Evolutionary conservation across 2,113 vertebrate genomes (phyloP), one percentile per base, ranked within the genome.

Genomic region (Megaleporinus macrocephalus): DNA sequence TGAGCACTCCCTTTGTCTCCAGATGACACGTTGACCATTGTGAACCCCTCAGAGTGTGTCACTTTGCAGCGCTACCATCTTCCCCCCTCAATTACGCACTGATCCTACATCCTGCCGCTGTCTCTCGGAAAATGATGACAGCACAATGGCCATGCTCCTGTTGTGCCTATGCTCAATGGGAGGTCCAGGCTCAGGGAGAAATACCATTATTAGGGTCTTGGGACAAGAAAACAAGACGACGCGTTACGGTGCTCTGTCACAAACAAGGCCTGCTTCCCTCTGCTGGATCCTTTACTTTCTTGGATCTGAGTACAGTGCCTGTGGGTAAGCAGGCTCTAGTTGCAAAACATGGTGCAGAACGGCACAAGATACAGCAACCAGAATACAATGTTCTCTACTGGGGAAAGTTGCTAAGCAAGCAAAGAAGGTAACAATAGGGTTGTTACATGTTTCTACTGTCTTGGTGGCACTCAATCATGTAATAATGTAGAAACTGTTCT

Each of bases 1-100:
- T 15, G 15, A 76, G 36, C 62, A 36, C 41, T 82, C 55, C 73
- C 57, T 82, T 80, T 79, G 72, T 75, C 73, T 83, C 33, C 36
- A 12, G 6, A 65, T 79, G 84, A 82, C 80, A 85, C 20, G 20
- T 63, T 66, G 76, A 66, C 81, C 49, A 83, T 86, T 80, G 81
- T 73, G 81, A 72, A 33, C 73, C 73, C 63, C 66, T 76, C 68
- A 76, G 73, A 44, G 47, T 57, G 29, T 80, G 81, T 75, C 72
- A 79, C 55, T 76, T 83, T 66, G 66, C 55, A 63, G 80, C 51
- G 11, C 14, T n/a, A 71, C 20, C n/a, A n/a, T 13, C 65, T 53
- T 71, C 68, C 76, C 36, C 47, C 49, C 24, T 73, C 71, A 79
- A 73, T 87, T 84, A 79, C 36, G 26, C 49, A 26, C 59, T 69